Evolutionary conservation across 2,113 vertebrate species (phyloP).

Genomic region (Hippocampus abdominalis): DNA sequence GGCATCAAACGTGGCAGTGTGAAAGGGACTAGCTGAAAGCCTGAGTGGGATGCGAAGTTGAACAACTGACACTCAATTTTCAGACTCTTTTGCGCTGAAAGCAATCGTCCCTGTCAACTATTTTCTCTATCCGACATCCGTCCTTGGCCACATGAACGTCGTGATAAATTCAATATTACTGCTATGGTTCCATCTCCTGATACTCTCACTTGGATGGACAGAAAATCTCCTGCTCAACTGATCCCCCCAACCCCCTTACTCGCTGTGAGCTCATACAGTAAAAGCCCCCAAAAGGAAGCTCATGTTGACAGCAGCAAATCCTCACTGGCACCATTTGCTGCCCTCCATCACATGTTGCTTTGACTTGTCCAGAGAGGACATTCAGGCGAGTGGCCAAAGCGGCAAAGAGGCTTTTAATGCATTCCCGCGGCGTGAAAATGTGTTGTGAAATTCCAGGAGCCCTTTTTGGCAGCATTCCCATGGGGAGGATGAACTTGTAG

Average conservation of each 20-base stretch:
- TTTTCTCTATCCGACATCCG: not conserved
- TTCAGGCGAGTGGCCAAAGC: not conserved
- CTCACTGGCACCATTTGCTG: slow-evolving; percentile 64
- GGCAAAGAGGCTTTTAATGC: slow-evolving; percentile 5
- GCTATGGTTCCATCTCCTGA: slow-evolving; percentile 38
- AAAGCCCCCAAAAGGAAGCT: slow-evolving; percentile 41
- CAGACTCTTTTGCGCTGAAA: too few species aligned
- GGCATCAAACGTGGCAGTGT: too few species aligned
- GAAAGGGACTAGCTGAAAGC: too few species aligned
- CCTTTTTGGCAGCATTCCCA: slow-evolving; percentile 21
- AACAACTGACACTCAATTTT: too few species aligned
- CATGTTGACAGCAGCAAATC: slow-evolving; percentile 21
- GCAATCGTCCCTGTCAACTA: not conserved
- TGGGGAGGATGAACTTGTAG: slow-evolving; percentile 12
- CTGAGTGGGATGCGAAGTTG: too few species aligned
- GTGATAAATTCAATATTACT: slow-evolving; percentile 52
- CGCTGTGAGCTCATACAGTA: slow-evolving; percentile 28
- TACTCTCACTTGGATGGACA: slow-evolving; percentile 47
- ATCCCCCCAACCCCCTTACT: slow-evolving; percentile 1
- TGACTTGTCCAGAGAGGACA: slow-evolving; percentile 17
- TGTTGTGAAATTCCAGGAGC: slow-evolving; percentile 12
- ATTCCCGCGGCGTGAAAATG: not conserved
- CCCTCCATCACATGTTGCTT: slow-evolving; percentile 24
- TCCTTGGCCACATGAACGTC: slow-evolving; percentile 45
- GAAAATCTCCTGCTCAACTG: slow-evolving; percentile 37